Conservation (phyloP, 2,888 invertebrate genomes). For the Bimastos eiseni region DNA sequence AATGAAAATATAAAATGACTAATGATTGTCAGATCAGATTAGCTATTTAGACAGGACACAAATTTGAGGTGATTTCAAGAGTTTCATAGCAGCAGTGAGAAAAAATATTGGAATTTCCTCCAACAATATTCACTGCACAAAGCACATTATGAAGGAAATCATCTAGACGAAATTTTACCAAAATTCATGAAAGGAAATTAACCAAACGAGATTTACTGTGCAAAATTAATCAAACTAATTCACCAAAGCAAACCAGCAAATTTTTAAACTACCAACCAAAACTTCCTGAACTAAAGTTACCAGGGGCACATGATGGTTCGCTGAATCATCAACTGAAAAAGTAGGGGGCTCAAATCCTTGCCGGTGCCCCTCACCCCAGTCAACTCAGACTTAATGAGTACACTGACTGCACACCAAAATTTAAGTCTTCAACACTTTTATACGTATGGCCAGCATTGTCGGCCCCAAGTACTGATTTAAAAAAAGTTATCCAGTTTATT, state of each 20-base stretch:
- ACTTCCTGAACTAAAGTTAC: too few species aligned
- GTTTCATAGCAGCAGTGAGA: background rate
- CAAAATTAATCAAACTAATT: background rate
- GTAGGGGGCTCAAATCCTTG: too few species aligned
- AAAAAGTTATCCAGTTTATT: background rate
- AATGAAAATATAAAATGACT: background rate
- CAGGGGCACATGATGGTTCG: too few species aligned
- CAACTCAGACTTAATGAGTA: too few species aligned
- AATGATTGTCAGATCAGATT: background rate
- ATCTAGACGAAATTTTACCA: background rate
- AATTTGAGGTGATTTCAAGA: background rate
- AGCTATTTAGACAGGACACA: background rate
- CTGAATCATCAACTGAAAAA: too few species aligned
- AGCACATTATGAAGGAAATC: background rate
- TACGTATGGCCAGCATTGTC: too few species aligned
- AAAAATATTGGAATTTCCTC: background rate
- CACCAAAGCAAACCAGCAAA: too few species aligned
- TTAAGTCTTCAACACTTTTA: too few species aligned
- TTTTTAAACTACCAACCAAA: too few species aligned
- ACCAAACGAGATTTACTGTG: background rate
- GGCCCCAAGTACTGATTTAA: too few species aligned
- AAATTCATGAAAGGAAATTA: background rate
- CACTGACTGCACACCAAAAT: too few species aligned
- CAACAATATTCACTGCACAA: background rate
- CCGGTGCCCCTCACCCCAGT: too few species aligned